A percentile compares a stretch with the other conserved stretches of the same genome.
Evolutionary conservation across 2,113 vertebrate species (phyloP).

Genomic region (Danionella cerebrum): DNA sequence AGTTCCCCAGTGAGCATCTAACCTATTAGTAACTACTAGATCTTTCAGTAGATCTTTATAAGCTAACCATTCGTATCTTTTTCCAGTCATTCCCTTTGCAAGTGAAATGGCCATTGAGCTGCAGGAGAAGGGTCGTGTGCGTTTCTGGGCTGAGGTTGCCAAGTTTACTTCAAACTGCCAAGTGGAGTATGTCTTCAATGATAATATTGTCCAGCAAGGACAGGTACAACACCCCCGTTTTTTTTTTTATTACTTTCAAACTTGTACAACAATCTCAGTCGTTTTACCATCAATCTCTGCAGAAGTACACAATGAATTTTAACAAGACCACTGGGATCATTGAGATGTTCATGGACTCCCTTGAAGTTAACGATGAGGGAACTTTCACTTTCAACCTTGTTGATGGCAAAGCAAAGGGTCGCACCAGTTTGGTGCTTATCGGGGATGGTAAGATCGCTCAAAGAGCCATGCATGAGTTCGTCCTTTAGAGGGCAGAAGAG

Average conservation of each 20-base stretch:
- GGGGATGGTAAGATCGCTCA: conserved; percentile 74
- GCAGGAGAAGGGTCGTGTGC: conserved; percentile 89
- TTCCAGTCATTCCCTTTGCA: conserved; percentile 79
- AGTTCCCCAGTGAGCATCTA: conserved; percentile 83
- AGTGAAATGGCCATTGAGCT: conserved; percentile 87
- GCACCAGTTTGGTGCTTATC: conserved; percentile 92
- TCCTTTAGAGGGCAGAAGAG: conserved; percentile 59
- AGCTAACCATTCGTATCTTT: neutral
- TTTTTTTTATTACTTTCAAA: neutral
- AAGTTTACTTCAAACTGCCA: conserved; percentile 78
- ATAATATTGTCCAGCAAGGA: conserved; percentile 79
- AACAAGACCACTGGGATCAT: conserved; percentile 81
- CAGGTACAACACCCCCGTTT: conserved; percentile 60
- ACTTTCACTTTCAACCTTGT: conserved; percentile 93
- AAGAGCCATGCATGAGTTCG: conserved; percentile 31
- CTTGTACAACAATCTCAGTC: neutral
- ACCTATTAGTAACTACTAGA: neutral
- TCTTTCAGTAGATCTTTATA: conserved; percentile 69
- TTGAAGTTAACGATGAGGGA: conserved; percentile 88
- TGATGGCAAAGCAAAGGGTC: conserved; percentile 88
- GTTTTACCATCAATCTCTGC: neutral
- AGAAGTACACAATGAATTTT: conserved; percentile 96
- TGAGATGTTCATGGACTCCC: conserved; percentile 93
- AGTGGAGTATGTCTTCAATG: conserved; percentile 86
- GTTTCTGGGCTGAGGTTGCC: conserved; percentile 91